Percentiles rank a stretch among this genome's conserved stretches.
Conservation (phyloP, 2,797 vertebrate genomes). For the Phrynocephalus vlangalii region DNA sequence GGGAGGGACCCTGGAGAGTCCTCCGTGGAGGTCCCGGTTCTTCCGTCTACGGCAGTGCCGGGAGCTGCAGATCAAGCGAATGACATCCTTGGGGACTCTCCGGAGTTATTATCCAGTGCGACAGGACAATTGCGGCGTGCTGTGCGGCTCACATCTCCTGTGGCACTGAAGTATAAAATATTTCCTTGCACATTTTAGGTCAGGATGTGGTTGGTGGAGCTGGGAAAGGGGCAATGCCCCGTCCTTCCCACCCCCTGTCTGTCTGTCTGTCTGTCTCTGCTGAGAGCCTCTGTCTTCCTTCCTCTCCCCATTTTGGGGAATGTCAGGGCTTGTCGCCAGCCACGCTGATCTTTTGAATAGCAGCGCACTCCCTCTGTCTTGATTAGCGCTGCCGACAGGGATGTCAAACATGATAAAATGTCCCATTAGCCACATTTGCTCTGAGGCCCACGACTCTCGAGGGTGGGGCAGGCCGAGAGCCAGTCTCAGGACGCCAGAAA, state of each 20-base stretch:
- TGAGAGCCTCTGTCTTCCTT: not conserved
- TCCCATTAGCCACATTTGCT: conserved; percentile 46
- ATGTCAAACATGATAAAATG: conserved; percentile 31
- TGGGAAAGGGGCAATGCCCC: not conserved
- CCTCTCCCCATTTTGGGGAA: not conserved
- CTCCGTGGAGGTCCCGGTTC: conserved; percentile 16
- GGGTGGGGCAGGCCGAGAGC: conserved; percentile 22
- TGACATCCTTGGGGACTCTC: not conserved
- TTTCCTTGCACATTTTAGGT: conserved; percentile 64
- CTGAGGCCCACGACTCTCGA: rapidly evolving
- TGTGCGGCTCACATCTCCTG: conserved; percentile 38
- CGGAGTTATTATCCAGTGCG: conserved; percentile 47
- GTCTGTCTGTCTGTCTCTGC: not conserved
- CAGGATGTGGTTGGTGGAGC: conserved; percentile 25
- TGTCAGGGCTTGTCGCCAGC: not conserved
- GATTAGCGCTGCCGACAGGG: conserved; percentile 14
- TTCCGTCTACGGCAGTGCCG: conserved; percentile 62
- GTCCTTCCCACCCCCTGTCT: not conserved
- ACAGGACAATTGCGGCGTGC: conserved; percentile 63
- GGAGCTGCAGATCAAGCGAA: rapidly evolving
- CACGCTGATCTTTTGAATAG: conserved; percentile 38
- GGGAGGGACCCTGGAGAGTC: not conserved
- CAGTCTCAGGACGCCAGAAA: not conserved
- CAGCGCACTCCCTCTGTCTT: conserved; percentile 24
- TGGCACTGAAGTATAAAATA: conserved; percentile 66